Conservation (phyloP, 2,113 vertebrate species). For the Miniopterus natalensis region DNA sequence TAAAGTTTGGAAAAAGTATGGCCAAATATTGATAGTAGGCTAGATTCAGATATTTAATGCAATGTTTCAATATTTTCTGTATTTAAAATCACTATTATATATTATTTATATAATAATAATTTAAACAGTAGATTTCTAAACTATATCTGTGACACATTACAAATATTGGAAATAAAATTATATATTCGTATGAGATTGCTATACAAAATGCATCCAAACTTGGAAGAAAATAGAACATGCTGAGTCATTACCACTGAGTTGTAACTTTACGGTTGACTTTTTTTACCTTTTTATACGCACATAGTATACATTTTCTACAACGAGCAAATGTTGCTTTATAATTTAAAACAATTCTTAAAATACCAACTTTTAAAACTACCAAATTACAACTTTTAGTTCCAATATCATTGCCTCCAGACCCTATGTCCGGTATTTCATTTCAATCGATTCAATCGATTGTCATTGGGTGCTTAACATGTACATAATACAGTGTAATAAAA, state of each 20-base stretch:
- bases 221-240: background rate
- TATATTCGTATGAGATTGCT: background rate
- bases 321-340: background rate
- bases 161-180: constrained; percentile 9
- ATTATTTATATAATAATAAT: constrained; percentile 32
- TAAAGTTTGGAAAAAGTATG: background rate
- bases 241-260: background rate
- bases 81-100: background rate
- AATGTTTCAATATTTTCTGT: background rate
- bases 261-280: background rate
- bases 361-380: background rate
- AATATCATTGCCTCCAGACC: background rate
- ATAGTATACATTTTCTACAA: background rate
- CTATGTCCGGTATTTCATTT: background rate
- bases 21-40: background rate
- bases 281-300: background rate
- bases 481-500: background rate
- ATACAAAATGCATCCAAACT: background rate
- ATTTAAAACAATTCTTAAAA: constrained; percentile 24
- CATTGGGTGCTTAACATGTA: background rate
- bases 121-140: background rate
- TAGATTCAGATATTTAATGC: constrained; percentile 33
- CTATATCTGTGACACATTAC: background rate
- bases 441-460: background rate
- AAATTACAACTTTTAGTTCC: background rate